These are phyloP conservation scores for Pterocles gutturalis DNA, from an alignment of 2,113 vertebrate species.

Conservation along the genomic window DNA sequence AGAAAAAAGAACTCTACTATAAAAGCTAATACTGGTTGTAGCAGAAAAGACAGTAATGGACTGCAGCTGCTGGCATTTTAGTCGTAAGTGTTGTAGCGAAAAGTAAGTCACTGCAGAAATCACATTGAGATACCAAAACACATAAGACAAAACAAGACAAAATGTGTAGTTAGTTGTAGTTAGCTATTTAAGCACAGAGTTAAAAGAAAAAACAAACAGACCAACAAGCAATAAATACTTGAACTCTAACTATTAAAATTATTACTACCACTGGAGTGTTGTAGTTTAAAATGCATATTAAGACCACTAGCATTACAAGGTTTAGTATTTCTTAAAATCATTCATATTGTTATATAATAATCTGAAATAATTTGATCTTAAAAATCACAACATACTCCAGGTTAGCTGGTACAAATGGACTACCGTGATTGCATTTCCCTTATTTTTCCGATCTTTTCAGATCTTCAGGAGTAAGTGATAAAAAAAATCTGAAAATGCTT, in stretches of 20 bases:
- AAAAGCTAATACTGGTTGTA: not conserved
- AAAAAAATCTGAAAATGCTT: not conserved
- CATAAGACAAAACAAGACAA: not conserved
- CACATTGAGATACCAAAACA: not conserved
- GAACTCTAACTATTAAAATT: not conserved
- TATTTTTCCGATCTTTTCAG: not conserved
- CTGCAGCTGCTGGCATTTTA: not conserved
- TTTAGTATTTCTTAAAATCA: not conserved
- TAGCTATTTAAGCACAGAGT: not conserved
- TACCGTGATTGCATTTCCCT: not conserved
- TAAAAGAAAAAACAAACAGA: not conserved
- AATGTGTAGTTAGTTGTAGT: accelerated
- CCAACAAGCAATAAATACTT: not conserved
- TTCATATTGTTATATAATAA: not conserved
- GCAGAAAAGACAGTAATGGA: not conserved
- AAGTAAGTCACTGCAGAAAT: not conserved
- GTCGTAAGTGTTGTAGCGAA: accelerated
- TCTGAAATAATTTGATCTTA: not conserved
- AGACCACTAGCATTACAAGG: not conserved
- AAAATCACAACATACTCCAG: not conserved
- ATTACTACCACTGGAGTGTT: not conserved
- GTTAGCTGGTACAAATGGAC: not conserved
- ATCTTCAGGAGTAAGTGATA: not conserved
- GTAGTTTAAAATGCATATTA: not conserved
- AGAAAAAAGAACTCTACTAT: not conserved